Conservation (phyloP, 2,888 invertebrate species). For the Lordiphosa andalusiaca region DNA sequence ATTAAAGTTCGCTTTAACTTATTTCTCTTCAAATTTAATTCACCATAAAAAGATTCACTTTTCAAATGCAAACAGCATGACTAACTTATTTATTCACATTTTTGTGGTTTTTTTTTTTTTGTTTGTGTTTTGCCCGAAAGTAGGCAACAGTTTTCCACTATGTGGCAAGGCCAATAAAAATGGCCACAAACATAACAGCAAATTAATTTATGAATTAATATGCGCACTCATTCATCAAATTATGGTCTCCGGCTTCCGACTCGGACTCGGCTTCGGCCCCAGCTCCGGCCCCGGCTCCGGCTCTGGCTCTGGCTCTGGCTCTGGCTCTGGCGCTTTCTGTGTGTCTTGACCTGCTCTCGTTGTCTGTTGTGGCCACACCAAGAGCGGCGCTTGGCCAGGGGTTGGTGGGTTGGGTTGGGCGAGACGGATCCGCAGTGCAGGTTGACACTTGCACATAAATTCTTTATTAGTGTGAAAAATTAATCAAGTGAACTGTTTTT, state of each 20-base stretch:
- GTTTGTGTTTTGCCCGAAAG: constrained; percentile 16
- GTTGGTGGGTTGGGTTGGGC: constrained; percentile 20
- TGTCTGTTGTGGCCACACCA: not conserved
- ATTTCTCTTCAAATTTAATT: too few species aligned
- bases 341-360: constrained; percentile 63
- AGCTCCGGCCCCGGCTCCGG: constrained; percentile 23
- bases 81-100: too few species aligned
- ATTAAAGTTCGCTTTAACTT: too few species aligned
- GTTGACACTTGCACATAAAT: constrained; percentile 72
- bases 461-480: constrained; percentile 75
- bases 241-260: constrained; percentile 30
- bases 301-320: constrained; percentile 12
- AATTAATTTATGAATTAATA: constrained; percentile 73
- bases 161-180: constrained; percentile 29
- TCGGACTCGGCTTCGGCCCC: constrained; percentile 1
- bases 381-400: not conserved
- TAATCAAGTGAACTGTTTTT: constrained; percentile 66
- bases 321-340: constrained; percentile 7
- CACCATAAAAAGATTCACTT: too few species aligned
- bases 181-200: constrained; percentile 46
- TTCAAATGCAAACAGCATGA: too few species aligned
- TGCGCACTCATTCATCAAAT: constrained; percentile 75
- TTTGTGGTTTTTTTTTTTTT: too few species aligned
- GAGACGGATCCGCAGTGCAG: constrained; percentile 57
- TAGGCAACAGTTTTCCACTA: constrained; percentile 46